A percentile compares a stretch with the other conserved stretches of the same genome.
Evolutionary conservation across 2,113 vertebrate species (phyloP).

Genomic region (Pyrgilauda ruficollis): DNA sequence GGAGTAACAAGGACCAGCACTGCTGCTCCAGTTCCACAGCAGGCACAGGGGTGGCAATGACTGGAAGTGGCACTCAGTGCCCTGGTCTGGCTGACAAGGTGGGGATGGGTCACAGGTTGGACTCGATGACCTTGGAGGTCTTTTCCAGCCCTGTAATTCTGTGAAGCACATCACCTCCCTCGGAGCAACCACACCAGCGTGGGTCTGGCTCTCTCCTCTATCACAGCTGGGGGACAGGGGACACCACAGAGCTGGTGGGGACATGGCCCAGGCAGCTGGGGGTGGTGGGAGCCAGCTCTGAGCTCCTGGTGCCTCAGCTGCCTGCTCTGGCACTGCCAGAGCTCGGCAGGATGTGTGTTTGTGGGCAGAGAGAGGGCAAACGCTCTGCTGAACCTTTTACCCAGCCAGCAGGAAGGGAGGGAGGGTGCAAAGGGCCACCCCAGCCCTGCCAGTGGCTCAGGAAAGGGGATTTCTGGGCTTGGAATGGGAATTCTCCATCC

Average conservation of each 20-base stretch:
- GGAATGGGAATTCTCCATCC: background rate
- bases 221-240: background rate
- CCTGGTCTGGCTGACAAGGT: background rate
- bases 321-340: background rate
- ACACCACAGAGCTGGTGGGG: background rate
- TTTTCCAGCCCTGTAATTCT: background rate
- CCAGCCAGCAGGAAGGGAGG: background rate
- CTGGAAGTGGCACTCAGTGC: background rate
- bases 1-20: background rate
- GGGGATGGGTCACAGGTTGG: background rate
- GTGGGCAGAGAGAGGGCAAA: conserved; percentile 1
- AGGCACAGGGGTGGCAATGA: background rate
- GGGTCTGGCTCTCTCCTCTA: background rate
- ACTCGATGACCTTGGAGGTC: background rate
- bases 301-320: background rate
- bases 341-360: background rate
- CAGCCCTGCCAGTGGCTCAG: background rate
- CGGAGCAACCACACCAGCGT: accelerated
- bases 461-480: background rate
- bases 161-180: background rate
- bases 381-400: background rate
- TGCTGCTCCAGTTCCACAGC: background rate
- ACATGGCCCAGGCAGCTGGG: background rate
- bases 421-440: background rate
- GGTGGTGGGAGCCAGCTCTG: background rate